These are phyloP conservation scores for Sycobia sp. DNA, from an alignment of 1,140 invertebrate genomes.

Conservation along the genomic window DNA sequence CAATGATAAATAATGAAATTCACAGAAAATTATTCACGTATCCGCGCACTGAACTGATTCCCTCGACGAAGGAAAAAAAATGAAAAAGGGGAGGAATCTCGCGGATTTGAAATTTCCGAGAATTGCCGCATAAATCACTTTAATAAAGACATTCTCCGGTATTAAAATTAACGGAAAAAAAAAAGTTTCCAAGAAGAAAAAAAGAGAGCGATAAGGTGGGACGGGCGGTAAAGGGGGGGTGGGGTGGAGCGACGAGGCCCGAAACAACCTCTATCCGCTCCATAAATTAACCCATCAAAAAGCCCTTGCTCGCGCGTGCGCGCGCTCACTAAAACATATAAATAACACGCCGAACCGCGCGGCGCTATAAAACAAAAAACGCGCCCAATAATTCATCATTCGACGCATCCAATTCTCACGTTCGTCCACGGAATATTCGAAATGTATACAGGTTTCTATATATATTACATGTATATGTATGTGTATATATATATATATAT, in stretches of 20 bases:
- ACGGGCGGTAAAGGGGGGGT: background rate
- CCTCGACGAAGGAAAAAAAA: too few relatives aligned
- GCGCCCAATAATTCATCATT: slow-evolving; percentile 33
- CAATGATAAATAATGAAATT: too few relatives aligned
- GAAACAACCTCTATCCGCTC: slow-evolving; percentile 7
- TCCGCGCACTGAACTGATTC: too few relatives aligned
- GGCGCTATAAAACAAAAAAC: slow-evolving; percentile 34
- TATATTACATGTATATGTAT: too few relatives aligned
- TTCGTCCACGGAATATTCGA: slow-evolving; percentile 24
- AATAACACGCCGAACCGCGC: slow-evolving; percentile 30
- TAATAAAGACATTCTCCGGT: slow-evolving; percentile 29
- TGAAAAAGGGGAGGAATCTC: slow-evolving; percentile 1
- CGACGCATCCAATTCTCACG: slow-evolving; percentile 37
- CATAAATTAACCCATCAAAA: slow-evolving; percentile 36
- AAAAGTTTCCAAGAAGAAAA: background rate
- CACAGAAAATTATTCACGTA: too few relatives aligned
- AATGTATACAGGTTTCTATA: background rate
- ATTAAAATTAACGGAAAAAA: slow-evolving; percentile 27
- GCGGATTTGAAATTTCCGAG: slow-evolving; percentile 7
- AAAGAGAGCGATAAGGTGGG: background rate
- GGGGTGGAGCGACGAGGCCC: background rate
- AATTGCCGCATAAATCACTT: slow-evolving; percentile 23
- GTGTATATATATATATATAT: background rate
- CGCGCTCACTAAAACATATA: slow-evolving; percentile 32
- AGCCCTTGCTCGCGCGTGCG: slow-evolving; percentile 28